Conservation (phyloP, 2,888 invertebrate species). For the Atrina japonica region DNA sequence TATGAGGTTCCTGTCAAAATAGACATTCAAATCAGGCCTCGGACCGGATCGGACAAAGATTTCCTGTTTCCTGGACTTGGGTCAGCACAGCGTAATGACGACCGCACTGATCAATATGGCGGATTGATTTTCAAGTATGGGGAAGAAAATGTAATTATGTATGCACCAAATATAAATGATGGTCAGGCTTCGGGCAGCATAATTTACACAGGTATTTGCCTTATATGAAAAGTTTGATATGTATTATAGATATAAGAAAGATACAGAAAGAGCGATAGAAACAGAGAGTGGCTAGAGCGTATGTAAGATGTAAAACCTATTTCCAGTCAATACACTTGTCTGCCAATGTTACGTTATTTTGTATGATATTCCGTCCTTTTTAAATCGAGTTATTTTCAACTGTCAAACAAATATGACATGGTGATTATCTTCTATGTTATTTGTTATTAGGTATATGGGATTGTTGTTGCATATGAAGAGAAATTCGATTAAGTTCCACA, state of each 20-base stretch:
- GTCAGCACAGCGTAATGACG: conserved; percentile 24
- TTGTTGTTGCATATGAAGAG: too few species aligned
- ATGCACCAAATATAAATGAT: conserved; percentile 8
- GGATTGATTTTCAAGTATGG: conserved; percentile 17
- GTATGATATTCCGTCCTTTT: not conserved
- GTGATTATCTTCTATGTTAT: too few species aligned
- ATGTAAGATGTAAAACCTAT: not conserved
- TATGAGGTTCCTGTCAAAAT: conserved; percentile 12
- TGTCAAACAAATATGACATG: too few species aligned
- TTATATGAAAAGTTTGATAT: not conserved
- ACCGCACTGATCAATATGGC: not conserved
- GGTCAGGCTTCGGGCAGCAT: conserved; percentile 16
- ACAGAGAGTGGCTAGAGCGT: too few species aligned
- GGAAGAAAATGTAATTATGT: not conserved
- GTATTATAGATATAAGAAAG: too few species aligned
- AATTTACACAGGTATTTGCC: conserved; percentile 16
- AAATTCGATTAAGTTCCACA: too few species aligned
- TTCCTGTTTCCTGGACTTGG: conserved; percentile 21
- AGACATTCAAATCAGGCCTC: conserved; percentile 15
- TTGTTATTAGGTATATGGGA: too few species aligned
- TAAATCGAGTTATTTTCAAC: too few species aligned
- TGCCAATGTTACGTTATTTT: not conserved
- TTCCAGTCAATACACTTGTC: not conserved
- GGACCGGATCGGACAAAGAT: not conserved
- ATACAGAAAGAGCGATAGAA: too few species aligned